Evolutionary conservation across 2,888 invertebrate species (phyloP).

Genomic region (Cremastobaeus sp.): DNA sequence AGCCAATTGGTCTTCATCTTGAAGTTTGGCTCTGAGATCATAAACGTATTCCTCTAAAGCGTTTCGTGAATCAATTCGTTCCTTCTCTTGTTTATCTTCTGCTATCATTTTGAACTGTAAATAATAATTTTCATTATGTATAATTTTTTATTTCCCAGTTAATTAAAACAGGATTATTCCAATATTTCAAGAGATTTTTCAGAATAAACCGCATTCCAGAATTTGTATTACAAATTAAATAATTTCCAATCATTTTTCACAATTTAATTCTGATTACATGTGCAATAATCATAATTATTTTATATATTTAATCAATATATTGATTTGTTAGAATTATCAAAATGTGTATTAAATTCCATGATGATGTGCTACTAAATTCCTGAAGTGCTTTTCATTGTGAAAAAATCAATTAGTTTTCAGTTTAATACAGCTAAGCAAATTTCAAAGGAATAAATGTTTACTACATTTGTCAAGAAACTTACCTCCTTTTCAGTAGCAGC

Average conservation of each 20-base stretch:
- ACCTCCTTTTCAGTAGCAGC: constrained; percentile 89
- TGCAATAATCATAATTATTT: neutral
- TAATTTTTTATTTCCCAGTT: neutral
- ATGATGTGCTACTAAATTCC: too few species aligned
- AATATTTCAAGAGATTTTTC: neutral
- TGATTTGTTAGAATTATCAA: neutral
- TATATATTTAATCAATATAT: neutral
- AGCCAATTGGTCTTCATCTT: constrained; percentile 85
- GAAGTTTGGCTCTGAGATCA: constrained; percentile 93
- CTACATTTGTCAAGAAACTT: constrained; percentile 55
- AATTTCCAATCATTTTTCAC: too few species aligned
- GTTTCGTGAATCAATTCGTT: constrained; percentile 96
- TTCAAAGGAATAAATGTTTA: neutral
- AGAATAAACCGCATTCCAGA: too few species aligned
- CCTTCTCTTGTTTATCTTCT: constrained; percentile 95
- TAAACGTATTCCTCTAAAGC: constrained; percentile 99
- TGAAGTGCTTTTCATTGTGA: too few species aligned
- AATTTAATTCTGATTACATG: neutral
- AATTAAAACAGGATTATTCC: neutral
- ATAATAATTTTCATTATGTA: neutral
- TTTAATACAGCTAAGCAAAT: neutral
- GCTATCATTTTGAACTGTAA: constrained; percentile 87
- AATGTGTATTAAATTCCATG: too few species aligned
- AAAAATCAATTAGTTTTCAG: neutral
- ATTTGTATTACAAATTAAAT: too few species aligned